Conservation (phyloP, 2,888 invertebrate genomes). For the Caenorhabditis sp. region DNA sequence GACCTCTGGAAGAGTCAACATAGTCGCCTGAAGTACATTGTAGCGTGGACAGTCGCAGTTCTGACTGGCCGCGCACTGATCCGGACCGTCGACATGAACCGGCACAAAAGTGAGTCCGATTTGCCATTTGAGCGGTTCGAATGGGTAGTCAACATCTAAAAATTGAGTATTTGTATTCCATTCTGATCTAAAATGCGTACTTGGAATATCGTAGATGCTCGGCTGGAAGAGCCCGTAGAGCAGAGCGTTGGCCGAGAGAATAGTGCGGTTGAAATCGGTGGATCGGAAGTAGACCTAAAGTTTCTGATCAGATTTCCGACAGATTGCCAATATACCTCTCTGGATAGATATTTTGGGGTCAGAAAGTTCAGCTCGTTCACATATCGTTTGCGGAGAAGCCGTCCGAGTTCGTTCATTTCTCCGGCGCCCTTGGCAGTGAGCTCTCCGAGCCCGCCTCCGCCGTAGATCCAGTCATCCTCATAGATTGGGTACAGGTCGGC, state of each 20-base stretch:
- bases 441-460: conserved; percentile 55
- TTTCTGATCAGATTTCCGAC: no score
- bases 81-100: conserved; percentile 31
- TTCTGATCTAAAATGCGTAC: conserved; percentile 9
- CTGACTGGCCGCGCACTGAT: conserved; percentile 32
- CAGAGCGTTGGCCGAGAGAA: conserved; percentile 81
- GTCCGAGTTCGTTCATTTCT: conserved; percentile 43
- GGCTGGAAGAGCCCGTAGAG: conserved; percentile 61
- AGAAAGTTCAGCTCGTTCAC: conserved; percentile 24
- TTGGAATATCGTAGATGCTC: conserved; percentile 36
- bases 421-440: conserved; percentile 42
- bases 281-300: conserved; percentile 83
- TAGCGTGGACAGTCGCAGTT: conserved; percentile 37
- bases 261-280: conserved; percentile 90
- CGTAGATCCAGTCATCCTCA: conserved; percentile 45
- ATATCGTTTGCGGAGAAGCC: conserved; percentile 31
- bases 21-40: conserved; percentile 26
- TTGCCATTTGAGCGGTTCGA: conserved; percentile 37
- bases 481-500: conserved; percentile 40
- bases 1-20: conserved; percentile 37
- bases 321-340: conserved; percentile 21
- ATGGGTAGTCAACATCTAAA: conserved; percentile 46
- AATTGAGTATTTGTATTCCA: background rate
- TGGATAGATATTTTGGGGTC: conserved; percentile 24
- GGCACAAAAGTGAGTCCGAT: conserved; percentile 47